phyloP scores from a whole-genome alignment of 2,113 vertebrate genomes.

The Verasper variegatus region DNA sequence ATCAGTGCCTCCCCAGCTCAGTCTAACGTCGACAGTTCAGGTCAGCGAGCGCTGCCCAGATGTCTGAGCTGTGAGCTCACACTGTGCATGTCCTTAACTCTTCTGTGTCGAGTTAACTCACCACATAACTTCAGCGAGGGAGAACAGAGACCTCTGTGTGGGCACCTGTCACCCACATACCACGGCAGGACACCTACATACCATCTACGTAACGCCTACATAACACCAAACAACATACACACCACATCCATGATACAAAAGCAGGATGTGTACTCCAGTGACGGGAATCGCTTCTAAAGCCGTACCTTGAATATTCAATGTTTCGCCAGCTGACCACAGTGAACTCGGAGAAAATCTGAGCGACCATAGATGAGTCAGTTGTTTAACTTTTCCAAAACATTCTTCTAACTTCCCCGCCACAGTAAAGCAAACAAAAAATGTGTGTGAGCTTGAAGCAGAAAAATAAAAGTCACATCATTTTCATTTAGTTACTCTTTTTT shows the following conservation, averaged over 20 bases:
- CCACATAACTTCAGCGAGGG: constrained; percentile 5
- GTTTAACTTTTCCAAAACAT: constrained; percentile 51
- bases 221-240: constrained; percentile 25
- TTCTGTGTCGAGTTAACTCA: not conserved
- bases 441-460: constrained; percentile 1
- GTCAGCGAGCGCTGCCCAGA: too few relatives aligned
- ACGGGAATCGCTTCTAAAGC: not conserved
- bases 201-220: constrained; percentile 57
- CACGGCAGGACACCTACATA: constrained; percentile 58
- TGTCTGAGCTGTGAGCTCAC: constrained; percentile 32
- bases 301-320: not conserved
- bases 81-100: not conserved
- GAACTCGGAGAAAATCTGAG: constrained; percentile 29
- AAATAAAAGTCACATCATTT: constrained; percentile 21
- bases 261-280: not conserved
- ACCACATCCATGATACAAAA: constrained; percentile 31
- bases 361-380: constrained; percentile 31
- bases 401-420: constrained; percentile 22
- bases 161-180: constrained; percentile 56
- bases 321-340: constrained; percentile 40
- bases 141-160: constrained; percentile 66
- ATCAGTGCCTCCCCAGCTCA: too few relatives aligned
- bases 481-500: not conserved
- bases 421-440: constrained; percentile 48
- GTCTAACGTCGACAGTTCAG: too few relatives aligned